phyloP scores from a whole-genome alignment of 2,113 vertebrate genomes.

The Gallinago paraguaiae region DNA sequence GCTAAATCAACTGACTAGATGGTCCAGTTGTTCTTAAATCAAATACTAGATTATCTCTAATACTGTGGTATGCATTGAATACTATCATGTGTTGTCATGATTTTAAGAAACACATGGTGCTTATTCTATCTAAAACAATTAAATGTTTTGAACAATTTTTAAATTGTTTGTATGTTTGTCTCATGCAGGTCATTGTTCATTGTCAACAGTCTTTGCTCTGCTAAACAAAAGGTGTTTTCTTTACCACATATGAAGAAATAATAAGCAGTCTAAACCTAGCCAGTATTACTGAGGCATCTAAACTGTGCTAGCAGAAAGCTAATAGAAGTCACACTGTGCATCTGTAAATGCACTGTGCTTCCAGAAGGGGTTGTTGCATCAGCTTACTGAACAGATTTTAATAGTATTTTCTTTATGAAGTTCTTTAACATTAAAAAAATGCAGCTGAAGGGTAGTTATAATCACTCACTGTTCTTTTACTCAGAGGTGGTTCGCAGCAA shows the following conservation, averaged over 20 bases:
- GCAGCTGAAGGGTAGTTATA: background rate
- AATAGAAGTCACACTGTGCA: background rate
- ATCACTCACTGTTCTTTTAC: background rate
- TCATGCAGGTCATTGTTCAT: background rate
- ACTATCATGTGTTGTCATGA: background rate
- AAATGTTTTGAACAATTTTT: background rate
- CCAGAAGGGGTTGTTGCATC: background rate
- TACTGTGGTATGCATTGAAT: background rate
- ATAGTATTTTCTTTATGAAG: background rate
- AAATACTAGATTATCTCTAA: background rate
- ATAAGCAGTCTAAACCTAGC: background rate
- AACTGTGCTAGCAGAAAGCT: background rate
- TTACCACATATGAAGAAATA: background rate
- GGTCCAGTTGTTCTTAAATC: background rate
- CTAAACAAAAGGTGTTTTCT: background rate
- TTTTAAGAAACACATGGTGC: background rate
- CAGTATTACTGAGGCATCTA: background rate
- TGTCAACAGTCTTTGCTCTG: background rate
- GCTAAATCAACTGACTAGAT: background rate
- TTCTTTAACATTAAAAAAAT: background rate
- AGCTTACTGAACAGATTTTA: background rate
- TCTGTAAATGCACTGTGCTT: background rate
- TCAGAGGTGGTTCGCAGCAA: background rate
- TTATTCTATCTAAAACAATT: background rate
- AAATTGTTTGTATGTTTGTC: background rate